Evolutionary conservation across 1,140 invertebrate species (phyloP).

Genomic region (Acromyrmex heyeri): DNA sequence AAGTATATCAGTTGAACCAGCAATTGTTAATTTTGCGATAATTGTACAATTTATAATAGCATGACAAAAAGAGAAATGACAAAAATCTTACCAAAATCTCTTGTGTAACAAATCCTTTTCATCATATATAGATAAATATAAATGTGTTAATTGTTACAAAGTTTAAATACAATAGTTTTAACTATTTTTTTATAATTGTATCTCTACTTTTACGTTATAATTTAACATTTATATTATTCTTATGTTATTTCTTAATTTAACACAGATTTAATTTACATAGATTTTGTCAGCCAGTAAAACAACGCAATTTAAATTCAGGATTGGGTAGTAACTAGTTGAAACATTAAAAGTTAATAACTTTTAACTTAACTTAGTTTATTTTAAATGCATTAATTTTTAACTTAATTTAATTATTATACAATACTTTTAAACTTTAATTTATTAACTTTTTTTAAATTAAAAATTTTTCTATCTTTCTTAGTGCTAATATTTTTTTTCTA

Average conservation of each 20-base stretch:
- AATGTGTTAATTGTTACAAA: not conserved
- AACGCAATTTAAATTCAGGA: not conserved
- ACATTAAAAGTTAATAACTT: no score
- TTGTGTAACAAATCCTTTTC: not conserved
- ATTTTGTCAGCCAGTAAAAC: not conserved
- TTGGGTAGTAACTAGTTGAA: no score
- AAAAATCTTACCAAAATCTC: not conserved
- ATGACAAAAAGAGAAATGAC: not conserved
- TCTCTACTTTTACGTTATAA: not conserved
- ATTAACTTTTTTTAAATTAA: no score
- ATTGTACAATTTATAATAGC: not conserved
- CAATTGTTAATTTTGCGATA: not conserved
- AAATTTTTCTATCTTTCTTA: no score
- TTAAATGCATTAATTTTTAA: no score
- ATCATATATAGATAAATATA: not conserved
- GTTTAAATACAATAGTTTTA: not conserved
- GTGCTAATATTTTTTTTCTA: no score
- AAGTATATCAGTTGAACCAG: conserved; percentile 46
- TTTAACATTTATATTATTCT: not conserved
- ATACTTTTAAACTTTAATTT: no score
- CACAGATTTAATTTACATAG: not conserved
- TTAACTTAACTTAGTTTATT: no score
- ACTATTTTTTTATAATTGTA: not conserved
- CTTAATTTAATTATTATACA: no score
- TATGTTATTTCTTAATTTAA: not conserved